A percentile compares a stretch with the other conserved stretches of the same genome.
phyloP scores from a whole-genome alignment of 2,797 vertebrate species.

The Eulemur mongoz region DNA sequence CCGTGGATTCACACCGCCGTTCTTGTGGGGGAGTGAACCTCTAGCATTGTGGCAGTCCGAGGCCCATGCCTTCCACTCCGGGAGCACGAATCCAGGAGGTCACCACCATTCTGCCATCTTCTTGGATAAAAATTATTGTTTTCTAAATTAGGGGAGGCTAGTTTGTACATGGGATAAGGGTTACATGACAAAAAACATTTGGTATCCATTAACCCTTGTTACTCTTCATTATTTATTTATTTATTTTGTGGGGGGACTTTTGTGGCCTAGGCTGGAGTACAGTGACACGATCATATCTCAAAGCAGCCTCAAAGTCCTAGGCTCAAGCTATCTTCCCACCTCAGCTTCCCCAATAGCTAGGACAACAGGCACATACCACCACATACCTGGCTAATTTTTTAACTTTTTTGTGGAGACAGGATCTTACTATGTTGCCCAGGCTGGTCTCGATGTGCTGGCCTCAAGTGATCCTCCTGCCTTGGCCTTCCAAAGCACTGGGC shows the following conservation, averaged over 20 bases:
- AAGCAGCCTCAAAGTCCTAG: neutral
- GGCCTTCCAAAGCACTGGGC: neutral
- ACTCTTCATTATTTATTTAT: neutral
- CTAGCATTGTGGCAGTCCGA: too few relatives aligned
- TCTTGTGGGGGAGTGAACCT: too few relatives aligned
- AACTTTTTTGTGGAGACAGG: neutral
- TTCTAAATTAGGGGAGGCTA: neutral
- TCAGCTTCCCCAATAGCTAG: neutral
- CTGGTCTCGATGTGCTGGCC: neutral
- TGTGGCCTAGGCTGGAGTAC: neutral
- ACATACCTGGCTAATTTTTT: neutral
- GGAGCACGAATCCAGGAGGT: too few relatives aligned
- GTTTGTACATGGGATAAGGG: neutral
- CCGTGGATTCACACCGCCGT: too few relatives aligned
- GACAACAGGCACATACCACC: neutral
- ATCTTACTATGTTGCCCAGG: neutral
- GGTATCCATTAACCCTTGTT: neutral
- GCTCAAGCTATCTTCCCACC: neutral
- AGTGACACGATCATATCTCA: neutral
- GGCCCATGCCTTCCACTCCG: too few relatives aligned
- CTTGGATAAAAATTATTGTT: neutral
- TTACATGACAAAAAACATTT: conserved; percentile 37
- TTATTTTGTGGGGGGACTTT: neutral
- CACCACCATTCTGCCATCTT: too few relatives aligned
- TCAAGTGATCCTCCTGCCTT: neutral